Evolutionary conservation across 2,888 invertebrate genomes (phyloP).

Genomic region (Parnassius orleans): DNA sequence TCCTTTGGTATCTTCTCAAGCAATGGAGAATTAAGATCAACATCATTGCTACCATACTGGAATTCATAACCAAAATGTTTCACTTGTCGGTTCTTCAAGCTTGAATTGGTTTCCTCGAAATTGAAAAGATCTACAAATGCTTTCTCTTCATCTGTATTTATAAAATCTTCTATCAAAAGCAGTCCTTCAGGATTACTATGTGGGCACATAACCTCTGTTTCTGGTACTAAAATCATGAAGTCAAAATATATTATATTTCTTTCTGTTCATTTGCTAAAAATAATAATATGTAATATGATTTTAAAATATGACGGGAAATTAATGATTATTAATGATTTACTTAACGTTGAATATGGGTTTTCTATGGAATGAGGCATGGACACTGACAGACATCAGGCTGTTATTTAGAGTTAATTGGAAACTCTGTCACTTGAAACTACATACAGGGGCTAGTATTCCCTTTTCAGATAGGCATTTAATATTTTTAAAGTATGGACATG

Average conservation of each 20-base stretch:
- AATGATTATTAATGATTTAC: no score
- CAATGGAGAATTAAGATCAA: constrained; percentile 86
- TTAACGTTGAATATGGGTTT: no score
- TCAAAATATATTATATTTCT: neutral
- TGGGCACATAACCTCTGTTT: constrained; percentile 52
- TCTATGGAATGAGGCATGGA: no score
- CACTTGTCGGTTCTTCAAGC: constrained; percentile 90
- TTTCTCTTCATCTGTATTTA: constrained; percentile 85
- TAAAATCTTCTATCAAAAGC: constrained; percentile 85
- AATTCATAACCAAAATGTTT: constrained; percentile 97
- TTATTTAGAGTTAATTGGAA: no score
- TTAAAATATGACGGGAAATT: no score
- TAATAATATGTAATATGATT: no score
- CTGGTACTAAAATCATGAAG: constrained; percentile 58
- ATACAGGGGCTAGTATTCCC: no score
- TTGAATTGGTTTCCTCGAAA: constrained; percentile 61
- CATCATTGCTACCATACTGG: constrained; percentile 91
- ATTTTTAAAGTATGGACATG: no score
- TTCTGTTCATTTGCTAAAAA: no score
- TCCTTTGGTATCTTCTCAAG: constrained; percentile 84
- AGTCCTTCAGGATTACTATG: constrained; percentile 84
- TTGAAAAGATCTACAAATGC: constrained; percentile 81
- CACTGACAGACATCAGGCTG: no score
- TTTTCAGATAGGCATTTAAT: no score
- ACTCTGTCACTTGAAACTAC: no score